phyloP scores from a whole-genome alignment of 2,888 invertebrate genomes.

The Busseola fusca region DNA sequence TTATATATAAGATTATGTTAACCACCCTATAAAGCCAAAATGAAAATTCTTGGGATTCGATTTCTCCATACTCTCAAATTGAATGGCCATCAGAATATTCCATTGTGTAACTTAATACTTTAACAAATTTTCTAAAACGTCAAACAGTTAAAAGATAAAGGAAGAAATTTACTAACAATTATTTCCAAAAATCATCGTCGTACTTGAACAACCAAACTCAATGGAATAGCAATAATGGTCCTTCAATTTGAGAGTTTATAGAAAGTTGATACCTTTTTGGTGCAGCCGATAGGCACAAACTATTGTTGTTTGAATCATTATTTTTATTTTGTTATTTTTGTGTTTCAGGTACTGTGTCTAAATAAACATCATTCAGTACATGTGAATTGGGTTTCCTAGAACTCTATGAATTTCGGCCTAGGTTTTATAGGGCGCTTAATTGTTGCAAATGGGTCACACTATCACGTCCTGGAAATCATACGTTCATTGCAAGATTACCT shows the following conservation, averaged over 20 bases:
- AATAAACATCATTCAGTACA: neutral
- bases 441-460: neutral
- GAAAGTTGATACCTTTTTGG: neutral
- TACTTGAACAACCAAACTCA: neutral
- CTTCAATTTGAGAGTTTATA: neutral
- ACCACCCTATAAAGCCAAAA: too few relatives aligned
- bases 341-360: too few relatives aligned
- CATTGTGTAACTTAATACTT: too few relatives aligned
- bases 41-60: too few relatives aligned
- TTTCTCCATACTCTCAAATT: too few relatives aligned
- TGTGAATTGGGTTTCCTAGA: neutral
- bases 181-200: neutral
- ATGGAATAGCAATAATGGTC: neutral
- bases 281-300: too few relatives aligned
- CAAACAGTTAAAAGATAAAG: neutral
- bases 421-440: neutral
- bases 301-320: too few relatives aligned
- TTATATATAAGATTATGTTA: too few relatives aligned
- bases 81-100: too few relatives aligned
- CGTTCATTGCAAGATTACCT: too few relatives aligned
- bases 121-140: too few relatives aligned
- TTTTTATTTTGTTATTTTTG: too few relatives aligned
- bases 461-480: neutral
- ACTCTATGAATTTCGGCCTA: neutral
- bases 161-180: neutral